Evolutionary conservation across 2,113 vertebrate species (phyloP).

Genomic region (Phalacrocorax aristotelis): DNA sequence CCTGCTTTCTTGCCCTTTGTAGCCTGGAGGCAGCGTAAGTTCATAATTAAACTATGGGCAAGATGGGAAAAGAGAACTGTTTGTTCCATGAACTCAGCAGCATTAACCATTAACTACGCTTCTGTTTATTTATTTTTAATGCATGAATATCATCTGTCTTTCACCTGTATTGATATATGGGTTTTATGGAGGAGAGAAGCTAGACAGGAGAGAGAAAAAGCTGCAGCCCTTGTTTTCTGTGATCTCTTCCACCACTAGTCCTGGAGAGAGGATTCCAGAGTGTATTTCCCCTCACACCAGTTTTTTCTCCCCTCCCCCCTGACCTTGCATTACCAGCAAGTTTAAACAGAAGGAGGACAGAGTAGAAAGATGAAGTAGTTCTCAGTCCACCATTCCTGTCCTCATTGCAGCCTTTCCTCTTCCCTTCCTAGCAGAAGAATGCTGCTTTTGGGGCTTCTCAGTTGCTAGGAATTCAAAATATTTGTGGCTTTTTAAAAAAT

Average conservation of each 20-base stretch:
- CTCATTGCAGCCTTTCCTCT: not conserved
- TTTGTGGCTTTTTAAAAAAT: constrained; percentile 52
- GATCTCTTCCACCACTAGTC: not conserved
- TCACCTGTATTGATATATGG: not conserved
- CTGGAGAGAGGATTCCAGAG: not conserved
- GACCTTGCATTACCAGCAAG: not conserved
- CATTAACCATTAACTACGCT: constrained; percentile 38
- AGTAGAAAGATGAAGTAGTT: not conserved
- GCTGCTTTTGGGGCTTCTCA: constrained; percentile 33
- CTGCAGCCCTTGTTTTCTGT: not conserved
- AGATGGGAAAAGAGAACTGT: constrained; percentile 14
- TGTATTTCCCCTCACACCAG: not conserved
- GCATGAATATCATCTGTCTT: not conserved
- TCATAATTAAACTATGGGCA: constrained; percentile 22
- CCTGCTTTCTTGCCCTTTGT: constrained; percentile 6
- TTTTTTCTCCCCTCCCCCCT: not conserved
- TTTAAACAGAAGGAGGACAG: not conserved
- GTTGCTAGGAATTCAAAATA: constrained; percentile 68
- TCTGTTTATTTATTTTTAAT: not conserved
- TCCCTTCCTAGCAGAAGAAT: constrained; percentile 32
- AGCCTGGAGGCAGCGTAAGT: constrained; percentile 44
- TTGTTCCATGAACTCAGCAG: constrained; percentile 10
- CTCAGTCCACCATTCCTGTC: not conserved
- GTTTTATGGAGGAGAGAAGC: not conserved
- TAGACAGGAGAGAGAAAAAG: not conserved